Evolutionary conservation across 2,797 vertebrate species (phyloP).

Genomic region (Trachurus trachurus): DNA sequence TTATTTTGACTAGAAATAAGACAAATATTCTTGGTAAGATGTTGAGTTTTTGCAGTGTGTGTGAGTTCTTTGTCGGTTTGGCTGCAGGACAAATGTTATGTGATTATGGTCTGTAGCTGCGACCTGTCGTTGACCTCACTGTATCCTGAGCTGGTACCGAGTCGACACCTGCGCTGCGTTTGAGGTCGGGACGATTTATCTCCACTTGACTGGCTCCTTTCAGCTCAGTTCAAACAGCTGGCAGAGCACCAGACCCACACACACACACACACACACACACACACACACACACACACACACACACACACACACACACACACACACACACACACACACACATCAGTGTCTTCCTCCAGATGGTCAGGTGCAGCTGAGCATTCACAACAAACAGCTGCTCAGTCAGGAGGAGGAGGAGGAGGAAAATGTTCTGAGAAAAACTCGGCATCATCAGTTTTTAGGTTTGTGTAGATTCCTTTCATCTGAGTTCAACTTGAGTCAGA

Average conservation of each 20-base stretch:
- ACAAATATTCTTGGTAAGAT: too few species aligned
- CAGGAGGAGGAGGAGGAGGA: background rate
- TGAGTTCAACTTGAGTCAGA: background rate
- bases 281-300: conserved; percentile 6
- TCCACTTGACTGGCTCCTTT: conserved; percentile 50
- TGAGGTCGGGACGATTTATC: background rate
- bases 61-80: too few species aligned
- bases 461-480: background rate
- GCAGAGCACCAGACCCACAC: conserved; percentile 12
- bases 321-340: background rate
- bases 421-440: background rate
- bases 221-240: conserved; percentile 59
- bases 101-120: background rate
- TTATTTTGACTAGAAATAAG: too few species aligned
- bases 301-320: conserved; percentile 16
- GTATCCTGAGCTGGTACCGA: background rate
- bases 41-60: too few species aligned
- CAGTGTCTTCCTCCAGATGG: background rate
- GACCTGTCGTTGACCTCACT: background rate
- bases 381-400: conserved; percentile 24
- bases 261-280: conserved; percentile 23
- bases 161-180: conserved; percentile 14
- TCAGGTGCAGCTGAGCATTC: conserved; percentile 23
- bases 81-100: too few species aligned
- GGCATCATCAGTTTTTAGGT: background rate